Conservation (phyloP, 2,888 invertebrate genomes). For the Artemia sp. region DNA sequence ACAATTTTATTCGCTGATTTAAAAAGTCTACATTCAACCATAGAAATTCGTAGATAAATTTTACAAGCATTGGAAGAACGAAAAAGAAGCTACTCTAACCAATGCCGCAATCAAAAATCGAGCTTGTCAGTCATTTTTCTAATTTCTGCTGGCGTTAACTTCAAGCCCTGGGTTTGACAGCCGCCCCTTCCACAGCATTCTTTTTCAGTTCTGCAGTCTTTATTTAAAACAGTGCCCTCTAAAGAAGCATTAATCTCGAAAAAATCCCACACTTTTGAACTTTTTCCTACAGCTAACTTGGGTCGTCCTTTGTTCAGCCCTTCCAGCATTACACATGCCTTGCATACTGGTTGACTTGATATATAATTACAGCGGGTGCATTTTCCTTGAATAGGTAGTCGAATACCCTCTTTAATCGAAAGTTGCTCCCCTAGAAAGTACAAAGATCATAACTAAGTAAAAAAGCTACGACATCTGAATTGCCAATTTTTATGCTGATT, state of each 20-base stretch:
- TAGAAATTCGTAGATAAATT: too few relatives aligned
- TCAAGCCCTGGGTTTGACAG: neutral
- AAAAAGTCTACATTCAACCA: too few relatives aligned
- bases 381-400: conserved; percentile 57
- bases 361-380: conserved; percentile 69
- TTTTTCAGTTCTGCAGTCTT: neutral
- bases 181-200: conserved; percentile 1
- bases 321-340: conserved; percentile 87
- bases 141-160: neutral
- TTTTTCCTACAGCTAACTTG: conserved; percentile 72
- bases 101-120: neutral
- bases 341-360: conserved; percentile 80
- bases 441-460: conserved; percentile 21
- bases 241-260: conserved; percentile 6
- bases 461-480: neutral
- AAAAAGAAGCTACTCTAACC: too few relatives aligned
- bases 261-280: conserved; percentile 22
- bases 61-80: too few relatives aligned
- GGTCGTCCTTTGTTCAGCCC: conserved; percentile 86
- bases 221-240: neutral
- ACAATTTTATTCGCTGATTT: too few relatives aligned
- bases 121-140: neutral
- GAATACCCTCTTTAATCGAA: conserved; percentile 58
- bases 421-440: conserved; percentile 55
- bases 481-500: too few relatives aligned